Percentiles rank a stretch among this genome's conserved stretches.
phyloP scores from a whole-genome alignment of 2,797 vertebrate species.

The Hoplostethus mediterraneus region DNA sequence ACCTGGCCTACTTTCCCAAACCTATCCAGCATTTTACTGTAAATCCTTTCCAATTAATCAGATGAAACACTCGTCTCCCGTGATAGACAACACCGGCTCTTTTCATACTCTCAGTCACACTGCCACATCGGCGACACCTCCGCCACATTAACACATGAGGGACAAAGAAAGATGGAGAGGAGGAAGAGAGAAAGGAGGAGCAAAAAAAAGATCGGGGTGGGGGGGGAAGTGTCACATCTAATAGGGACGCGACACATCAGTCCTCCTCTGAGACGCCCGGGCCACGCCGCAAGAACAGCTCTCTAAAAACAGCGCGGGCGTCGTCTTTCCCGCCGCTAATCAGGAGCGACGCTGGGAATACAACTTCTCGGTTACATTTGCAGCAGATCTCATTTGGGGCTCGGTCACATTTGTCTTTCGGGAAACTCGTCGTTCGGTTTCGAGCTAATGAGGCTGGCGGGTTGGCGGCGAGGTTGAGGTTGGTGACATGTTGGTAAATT shows the following conservation, averaged over 20 bases:
- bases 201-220: slow-evolving; percentile 25
- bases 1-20: slow-evolving; percentile 57
- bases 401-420: slow-evolving; percentile 58
- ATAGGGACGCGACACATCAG: slow-evolving; percentile 72
- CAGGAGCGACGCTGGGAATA: slow-evolving; percentile 70
- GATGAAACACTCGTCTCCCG: slow-evolving; percentile 15
- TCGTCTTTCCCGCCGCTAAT: slow-evolving; percentile 58
- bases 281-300: slow-evolving; percentile 61
- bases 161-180: slow-evolving; percentile 11
- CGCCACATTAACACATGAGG: slow-evolving; percentile 33
- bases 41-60: slow-evolving; percentile 50
- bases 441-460: slow-evolving; percentile 67
- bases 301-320: slow-evolving; percentile 60
- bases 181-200: slow-evolving; percentile 1
- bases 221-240: slow-evolving; percentile 74
- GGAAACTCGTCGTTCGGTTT: slow-evolving; percentile 48
- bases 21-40: slow-evolving; percentile 29
- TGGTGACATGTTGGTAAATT: background rate
- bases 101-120: slow-evolving; percentile 50
- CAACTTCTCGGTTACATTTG: slow-evolving; percentile 64
- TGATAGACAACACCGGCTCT: slow-evolving; percentile 4
- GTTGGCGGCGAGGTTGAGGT: too few relatives aligned
- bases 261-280: slow-evolving; percentile 53
- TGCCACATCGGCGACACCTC: slow-evolving; percentile 42
- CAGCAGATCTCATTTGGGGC: slow-evolving; percentile 64